These are phyloP conservation scores for Phyllostomus hastatus DNA, from an alignment of 2,113 vertebrate genomes.

Conservation along the genomic window DNA sequence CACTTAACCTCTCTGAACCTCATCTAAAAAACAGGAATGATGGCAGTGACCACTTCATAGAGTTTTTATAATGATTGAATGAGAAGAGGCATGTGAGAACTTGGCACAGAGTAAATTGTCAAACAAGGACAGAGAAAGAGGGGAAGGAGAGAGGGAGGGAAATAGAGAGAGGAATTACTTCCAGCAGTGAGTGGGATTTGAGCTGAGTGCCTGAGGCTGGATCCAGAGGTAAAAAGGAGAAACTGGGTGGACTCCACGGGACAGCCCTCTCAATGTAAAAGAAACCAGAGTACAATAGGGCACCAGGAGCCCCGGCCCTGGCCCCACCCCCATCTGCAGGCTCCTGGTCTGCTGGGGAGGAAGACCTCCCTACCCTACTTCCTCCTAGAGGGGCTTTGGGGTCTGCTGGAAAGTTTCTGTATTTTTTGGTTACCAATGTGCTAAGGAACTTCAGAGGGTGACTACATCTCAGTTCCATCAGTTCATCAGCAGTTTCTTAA, in stretches of 20 bases:
- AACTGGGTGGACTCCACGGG: not conserved
- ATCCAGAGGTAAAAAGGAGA: not conserved
- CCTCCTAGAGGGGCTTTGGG: not conserved
- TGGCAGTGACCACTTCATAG: not conserved
- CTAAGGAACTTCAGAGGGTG: slow-evolving; percentile 51
- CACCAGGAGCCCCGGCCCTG: fast-evolving
- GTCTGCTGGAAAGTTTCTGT: not conserved
- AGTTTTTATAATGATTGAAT: not conserved
- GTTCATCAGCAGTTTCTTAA: slow-evolving; percentile 50
- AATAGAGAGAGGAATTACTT: not conserved
- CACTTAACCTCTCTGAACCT: not conserved
- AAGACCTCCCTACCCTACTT: not conserved
- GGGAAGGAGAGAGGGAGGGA: not conserved
- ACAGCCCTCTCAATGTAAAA: not conserved
- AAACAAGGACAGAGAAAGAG: not conserved
- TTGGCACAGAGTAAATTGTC: not conserved
- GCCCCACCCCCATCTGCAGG: not conserved
- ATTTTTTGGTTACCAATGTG: slow-evolving; percentile 46
- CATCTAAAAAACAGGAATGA: not conserved
- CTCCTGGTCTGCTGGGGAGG: not conserved
- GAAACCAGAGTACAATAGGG: not conserved
- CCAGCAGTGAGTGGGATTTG: not conserved
- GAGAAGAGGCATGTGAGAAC: not conserved
- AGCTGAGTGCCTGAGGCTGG: not conserved
- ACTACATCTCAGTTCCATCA: slow-evolving; percentile 49